Conservation (phyloP, 1,140 invertebrate species). For the Polypedilum vanderplanki region DNA sequence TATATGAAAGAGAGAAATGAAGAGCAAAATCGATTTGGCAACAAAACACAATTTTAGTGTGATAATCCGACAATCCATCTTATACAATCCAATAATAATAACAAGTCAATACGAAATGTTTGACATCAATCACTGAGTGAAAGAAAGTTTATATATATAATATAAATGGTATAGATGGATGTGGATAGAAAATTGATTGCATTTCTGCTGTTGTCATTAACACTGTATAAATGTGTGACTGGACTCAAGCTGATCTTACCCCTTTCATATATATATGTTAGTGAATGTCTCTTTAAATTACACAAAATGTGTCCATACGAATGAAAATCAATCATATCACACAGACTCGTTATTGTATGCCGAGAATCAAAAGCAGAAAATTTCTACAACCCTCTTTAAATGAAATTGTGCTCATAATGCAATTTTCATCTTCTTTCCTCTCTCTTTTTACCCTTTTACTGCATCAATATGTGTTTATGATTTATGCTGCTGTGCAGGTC, state of each 20-base stretch:
- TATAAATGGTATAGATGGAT: not conserved
- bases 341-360: constrained; percentile 1
- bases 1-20: no score
- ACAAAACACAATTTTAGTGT: constrained; percentile 15
- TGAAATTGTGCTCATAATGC: no score
- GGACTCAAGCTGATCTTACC: not conserved
- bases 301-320: not conserved
- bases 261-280: not conserved
- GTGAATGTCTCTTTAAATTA: not conserved
- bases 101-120: constrained; percentile 18
- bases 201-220: constrained; percentile 19
- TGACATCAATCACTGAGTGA: not conserved
- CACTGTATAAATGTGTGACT: no score
- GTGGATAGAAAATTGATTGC: constrained; percentile 4
- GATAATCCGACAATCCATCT: constrained; percentile 16
- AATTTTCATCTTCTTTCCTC: no score
- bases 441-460: no score
- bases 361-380: no score
- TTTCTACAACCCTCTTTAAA: no score
- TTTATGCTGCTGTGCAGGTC: no score
- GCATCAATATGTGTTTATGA: no score
- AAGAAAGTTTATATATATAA: not conserved
- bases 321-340: not conserved
- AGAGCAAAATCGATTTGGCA: not conserved
- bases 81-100: constrained; percentile 14